These are phyloP conservation scores for Aspidiotus destructor DNA, from an alignment of 2,888 invertebrate genomes.

Conservation along the genomic window DNA sequence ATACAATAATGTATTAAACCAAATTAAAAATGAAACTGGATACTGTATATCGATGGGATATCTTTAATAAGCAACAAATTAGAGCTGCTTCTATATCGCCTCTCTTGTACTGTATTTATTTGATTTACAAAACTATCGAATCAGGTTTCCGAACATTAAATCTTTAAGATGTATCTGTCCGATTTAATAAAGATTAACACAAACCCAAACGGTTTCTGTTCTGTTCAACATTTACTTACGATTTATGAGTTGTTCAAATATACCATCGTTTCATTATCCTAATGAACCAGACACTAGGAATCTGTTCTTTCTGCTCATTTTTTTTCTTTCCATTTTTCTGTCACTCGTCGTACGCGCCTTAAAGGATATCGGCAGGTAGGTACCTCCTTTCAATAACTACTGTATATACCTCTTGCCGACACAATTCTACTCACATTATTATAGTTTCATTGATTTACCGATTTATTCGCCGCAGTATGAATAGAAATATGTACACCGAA, in stretches of 20 bases:
- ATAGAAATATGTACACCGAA: no score
- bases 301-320: conserved; percentile 14
- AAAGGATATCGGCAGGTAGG: neutral
- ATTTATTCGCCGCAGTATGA: neutral
- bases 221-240: conserved; percentile 27
- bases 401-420: neutral
- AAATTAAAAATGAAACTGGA: conserved; percentile 23
- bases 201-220: conserved; percentile 14
- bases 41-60: conserved; percentile 22
- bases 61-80: conserved; percentile 26
- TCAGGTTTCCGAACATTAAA: conserved; percentile 22
- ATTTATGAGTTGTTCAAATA: conserved; percentile 31
- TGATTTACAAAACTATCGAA: conserved; percentile 22
- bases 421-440: neutral
- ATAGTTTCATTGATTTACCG: neutral
- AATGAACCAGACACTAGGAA: conserved; percentile 31
- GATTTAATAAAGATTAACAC: conserved; percentile 32
- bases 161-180: conserved; percentile 29
- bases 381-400: neutral
- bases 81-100: conserved; percentile 10
- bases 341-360: neutral
- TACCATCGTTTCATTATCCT: conserved; percentile 32
- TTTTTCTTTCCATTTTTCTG: neutral
- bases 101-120: conserved; percentile 1
- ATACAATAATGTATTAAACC: conserved; percentile 15